phyloP scores from a whole-genome alignment of 2,888 invertebrate species.

The Dynastes tityus region DNA sequence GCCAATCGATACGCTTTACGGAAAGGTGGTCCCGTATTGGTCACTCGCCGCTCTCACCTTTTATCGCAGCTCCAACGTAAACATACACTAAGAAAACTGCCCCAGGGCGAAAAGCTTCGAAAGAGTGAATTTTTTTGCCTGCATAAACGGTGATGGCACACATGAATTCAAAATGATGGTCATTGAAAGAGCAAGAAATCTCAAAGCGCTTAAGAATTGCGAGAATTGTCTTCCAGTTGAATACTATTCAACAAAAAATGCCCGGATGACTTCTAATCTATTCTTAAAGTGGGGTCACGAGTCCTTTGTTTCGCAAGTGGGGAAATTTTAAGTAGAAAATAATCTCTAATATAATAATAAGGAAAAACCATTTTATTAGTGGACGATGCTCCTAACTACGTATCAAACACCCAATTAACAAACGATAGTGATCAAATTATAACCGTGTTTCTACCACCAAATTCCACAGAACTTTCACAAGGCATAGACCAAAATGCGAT shows the following conservation, averaged over 20 bases:
- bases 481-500: no score
- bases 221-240: not conserved
- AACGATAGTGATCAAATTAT: not conserved
- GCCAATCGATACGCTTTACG: no score
- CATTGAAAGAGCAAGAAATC: not conserved
- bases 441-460: no score
- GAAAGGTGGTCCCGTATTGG: no score
- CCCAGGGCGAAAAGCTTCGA: not conserved
- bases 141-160: slow-evolving; percentile 6
- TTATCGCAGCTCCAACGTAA: not conserved
- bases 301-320: not conserved
- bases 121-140: not conserved
- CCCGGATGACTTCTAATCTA: slow-evolving; percentile 17
- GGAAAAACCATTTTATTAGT: no score
- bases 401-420: not conserved
- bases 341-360: not conserved
- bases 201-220: slow-evolving; percentile 29
- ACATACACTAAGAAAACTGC: no score
- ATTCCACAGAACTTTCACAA: no score
- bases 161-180: slow-evolving; percentile 7
- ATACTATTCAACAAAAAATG: slow-evolving; percentile 7
- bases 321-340: slow-evolving; percentile 8
- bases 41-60: no score
- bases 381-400: no score
- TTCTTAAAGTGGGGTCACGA: slow-evolving; percentile 30